phyloP scores from a whole-genome alignment of 2,797 vertebrate species.

The Acomys russatus region DNA sequence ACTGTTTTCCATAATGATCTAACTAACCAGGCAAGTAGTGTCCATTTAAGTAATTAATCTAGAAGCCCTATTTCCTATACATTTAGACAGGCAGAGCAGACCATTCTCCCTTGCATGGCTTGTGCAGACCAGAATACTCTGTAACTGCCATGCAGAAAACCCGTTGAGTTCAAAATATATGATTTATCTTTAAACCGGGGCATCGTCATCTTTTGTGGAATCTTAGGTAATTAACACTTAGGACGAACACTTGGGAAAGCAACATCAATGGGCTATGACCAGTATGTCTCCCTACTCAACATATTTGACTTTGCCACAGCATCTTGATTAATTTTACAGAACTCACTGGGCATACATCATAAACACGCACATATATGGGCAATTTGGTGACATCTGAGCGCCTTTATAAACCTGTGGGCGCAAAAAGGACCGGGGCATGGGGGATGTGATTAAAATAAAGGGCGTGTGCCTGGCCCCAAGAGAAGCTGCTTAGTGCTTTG shows the following conservation, averaged over 20 bases:
- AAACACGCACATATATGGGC: background rate
- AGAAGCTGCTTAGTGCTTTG: constrained; percentile 6
- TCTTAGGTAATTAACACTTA: constrained; percentile 18
- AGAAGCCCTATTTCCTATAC: background rate
- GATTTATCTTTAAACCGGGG: constrained; percentile 44
- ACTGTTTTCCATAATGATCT: background rate
- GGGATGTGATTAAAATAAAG: background rate
- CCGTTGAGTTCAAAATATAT: background rate
- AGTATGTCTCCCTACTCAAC: background rate
- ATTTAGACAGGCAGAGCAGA: background rate
- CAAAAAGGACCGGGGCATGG: background rate
- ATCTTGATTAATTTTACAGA: constrained; percentile 19
- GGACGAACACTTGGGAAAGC: background rate
- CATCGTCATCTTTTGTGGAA: background rate
- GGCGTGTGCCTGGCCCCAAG: background rate
- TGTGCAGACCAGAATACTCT: background rate
- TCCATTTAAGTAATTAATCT: background rate
- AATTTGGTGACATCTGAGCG: background rate
- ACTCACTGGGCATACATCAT: background rate
- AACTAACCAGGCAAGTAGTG: background rate
- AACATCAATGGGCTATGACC: constrained; percentile 4
- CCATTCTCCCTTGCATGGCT: background rate
- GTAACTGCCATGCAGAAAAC: background rate
- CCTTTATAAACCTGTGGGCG: background rate
- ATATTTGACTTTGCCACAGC: constrained; percentile 12